Conservation (phyloP, 2,888 invertebrate species). For the Marronus borbonicus region DNA sequence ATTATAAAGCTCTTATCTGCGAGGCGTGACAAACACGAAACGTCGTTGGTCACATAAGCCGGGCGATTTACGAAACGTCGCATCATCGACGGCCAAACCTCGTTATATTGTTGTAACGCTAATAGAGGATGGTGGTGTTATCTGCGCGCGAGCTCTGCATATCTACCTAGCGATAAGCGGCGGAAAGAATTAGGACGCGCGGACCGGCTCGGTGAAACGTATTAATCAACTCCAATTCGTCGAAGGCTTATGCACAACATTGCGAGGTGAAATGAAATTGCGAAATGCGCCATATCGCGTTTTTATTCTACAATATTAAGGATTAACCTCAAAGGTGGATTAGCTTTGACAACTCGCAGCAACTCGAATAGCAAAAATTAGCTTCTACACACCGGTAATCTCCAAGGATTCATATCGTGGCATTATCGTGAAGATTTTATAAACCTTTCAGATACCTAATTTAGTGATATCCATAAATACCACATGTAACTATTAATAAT, state of each 20-base stretch:
- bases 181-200: conserved; percentile 15
- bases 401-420: too few relatives aligned
- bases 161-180: conserved; percentile 12
- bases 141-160: background rate
- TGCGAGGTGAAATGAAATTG: background rate
- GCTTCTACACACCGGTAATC: too few relatives aligned
- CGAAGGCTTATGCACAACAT: background rate
- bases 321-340: too few relatives aligned
- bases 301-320: too few relatives aligned
- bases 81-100: conserved; percentile 16
- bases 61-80: conserved; percentile 14
- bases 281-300: too few relatives aligned
- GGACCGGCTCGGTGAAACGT: background rate
- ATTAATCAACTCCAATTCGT: background rate
- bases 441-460: too few relatives aligned
- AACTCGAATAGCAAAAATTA: too few relatives aligned
- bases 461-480: too few relatives aligned
- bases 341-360: too few relatives aligned
- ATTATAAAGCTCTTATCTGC: conserved; percentile 35
- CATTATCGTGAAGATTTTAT: too few relatives aligned
- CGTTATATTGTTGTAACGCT: conserved; percentile 7
- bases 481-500: too few relatives aligned
- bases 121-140: conserved; percentile 9
- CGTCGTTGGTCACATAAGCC: conserved; percentile 37
- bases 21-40: conserved; percentile 27